Base-by-base conservation (phyloP, 2,888 invertebrate genomes). In the Drosophila anomalata region DNA sequence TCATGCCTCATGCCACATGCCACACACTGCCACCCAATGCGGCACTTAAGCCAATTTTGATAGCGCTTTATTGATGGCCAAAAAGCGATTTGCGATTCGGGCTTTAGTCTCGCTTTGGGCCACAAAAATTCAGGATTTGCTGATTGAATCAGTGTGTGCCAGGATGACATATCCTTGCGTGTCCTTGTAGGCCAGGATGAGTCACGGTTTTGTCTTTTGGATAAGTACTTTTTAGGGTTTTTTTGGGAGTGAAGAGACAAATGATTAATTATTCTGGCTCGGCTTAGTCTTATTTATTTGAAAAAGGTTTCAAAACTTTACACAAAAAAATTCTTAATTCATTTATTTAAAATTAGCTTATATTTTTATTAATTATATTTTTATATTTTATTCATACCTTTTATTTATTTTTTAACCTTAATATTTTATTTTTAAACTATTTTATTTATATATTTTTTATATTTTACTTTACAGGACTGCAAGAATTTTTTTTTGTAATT, bases 1-100 rank as follows among this genome's bases (percentile, higher is more conserved):
- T n/a, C 14, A 17, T 55, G 33, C 22, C 14, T 41, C 50, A n/a
- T n/a, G 36, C 14, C 36, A 36, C 14, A 36, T 7, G 7, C 26
- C 20, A 17, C 17, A 17, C 17, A 41, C 47, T 55, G 58, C 31
- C 46, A 42, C 59, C 56, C 75, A 73, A 12, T 50, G 26, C 60
- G 44, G 63, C 63, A 65, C 63, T 65, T 80, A 76, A 73, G 76
- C 84, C 87, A 84, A 74, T 86, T 83, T 77, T 77, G 86, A 81
- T 83, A 73, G 75, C 67, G 58, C 66, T 77, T 83, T 83, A 85
- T 82, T 85, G 68, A 85, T 79, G 82, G 78, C 42, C 54, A 9
- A 6, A 12, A 9, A 29, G 42, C 33, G 47, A 17, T 42, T 53
- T 55, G 67, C 68, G 68, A 75, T 77, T 79, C 75, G 33, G 51